Evolutionary conservation across 2,888 invertebrate genomes (phyloP), one percentile per base, ranked within the genome.

Genomic region (Apoderus coryli): DNA sequence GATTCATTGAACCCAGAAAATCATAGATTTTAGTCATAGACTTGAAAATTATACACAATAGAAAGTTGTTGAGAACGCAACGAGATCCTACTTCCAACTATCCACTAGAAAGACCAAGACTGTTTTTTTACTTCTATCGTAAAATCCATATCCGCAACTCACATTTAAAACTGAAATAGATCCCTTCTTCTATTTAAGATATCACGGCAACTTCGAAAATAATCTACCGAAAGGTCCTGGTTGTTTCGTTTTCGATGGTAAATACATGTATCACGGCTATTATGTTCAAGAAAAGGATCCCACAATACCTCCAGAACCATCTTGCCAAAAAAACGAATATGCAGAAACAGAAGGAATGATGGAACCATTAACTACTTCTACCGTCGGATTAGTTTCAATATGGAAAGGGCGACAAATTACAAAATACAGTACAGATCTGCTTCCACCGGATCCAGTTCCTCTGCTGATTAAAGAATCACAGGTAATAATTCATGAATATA

Each of bases 211-310:
- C 4, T 85, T 82, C 74, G 60, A 70, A 32, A 65, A 64, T 36
- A 72, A 76, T 16, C 62, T 72, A 50, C 78, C 80, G 0, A 69
- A 68, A 43, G 84, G 82, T 0, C 66, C 69, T 0, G 81, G 81
- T 0, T 76, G 78, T 33, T 84, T 77, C 44, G 71, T 73, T 3
- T 84, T 82, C 43, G 73, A 80, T 39, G 69, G 72, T n/a, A 70
- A 72, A 37, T 74, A 73, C 41, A 76, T 84, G 67, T 72, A 77
- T 40, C 75, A 76, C 43, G 84, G 84, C 1, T 75, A 63, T 44
- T 80, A 68, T 59, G 64, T 66, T 27, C 68, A 67, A 42, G 60
- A 67, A 16, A 64, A 65, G 37, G 69, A 75, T 47, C 67, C 70
- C 0, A 60, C 65, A 53, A 52, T 65, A 54, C n/a, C n/a, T n/a